phyloP scores from a whole-genome alignment of 2,113 vertebrate genomes.

The Lanius ludovicianus region DNA sequence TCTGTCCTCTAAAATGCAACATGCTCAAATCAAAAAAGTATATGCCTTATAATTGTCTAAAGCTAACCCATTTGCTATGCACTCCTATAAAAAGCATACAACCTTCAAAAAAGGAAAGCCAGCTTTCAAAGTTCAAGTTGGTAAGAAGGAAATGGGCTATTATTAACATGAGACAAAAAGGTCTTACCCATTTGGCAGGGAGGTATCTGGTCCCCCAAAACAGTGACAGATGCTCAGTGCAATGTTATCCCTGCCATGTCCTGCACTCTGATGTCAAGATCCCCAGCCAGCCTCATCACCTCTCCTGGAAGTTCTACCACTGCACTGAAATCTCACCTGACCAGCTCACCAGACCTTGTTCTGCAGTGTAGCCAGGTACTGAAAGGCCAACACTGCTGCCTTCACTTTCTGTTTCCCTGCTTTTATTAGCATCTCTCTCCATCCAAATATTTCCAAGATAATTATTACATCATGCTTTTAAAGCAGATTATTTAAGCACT shows the following conservation, averaged over 20 bases:
- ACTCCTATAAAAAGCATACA: not conserved
- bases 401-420: not conserved
- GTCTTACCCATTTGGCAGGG: not conserved
- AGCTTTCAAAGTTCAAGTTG: not conserved
- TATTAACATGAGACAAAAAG: not conserved
- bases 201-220: not conserved
- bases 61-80: not conserved
- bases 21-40: not conserved
- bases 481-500: not conserved
- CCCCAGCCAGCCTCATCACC: not conserved
- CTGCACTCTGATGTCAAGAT: not conserved
- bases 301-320: not conserved
- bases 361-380: not conserved
- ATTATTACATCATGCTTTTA: constrained; percentile 2
- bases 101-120: not conserved
- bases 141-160: not conserved
- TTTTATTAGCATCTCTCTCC: not conserved
- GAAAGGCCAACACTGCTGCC: not conserved
- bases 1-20: not conserved
- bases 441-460: not conserved
- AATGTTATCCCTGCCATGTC: not conserved
- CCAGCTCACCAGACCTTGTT: not conserved
- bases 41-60: not conserved
- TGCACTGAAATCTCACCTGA: not conserved
- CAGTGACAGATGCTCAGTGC: not conserved